Base-by-base conservation (phyloP, 2,113 vertebrate species). In the Xyrauchen texanus region DNA sequence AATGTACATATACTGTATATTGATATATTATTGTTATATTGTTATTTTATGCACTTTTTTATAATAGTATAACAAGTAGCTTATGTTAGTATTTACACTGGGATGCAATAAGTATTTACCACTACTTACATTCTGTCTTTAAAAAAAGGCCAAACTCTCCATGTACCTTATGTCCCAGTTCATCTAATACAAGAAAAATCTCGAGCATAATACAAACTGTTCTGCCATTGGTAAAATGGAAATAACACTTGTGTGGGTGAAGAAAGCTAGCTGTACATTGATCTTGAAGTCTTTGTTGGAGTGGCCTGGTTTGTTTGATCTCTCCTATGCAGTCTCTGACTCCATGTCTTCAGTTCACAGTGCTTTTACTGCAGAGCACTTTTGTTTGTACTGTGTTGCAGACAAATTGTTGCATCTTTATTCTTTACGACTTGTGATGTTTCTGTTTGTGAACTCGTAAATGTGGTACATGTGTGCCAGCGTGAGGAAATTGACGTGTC, bases 291-390 rank as follows among this genome's bases (percentile, higher is more conserved):
- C 70, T 70, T 75, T 77, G 55, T 78, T 66, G 70, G 47, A 61
- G 79, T 76, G 75, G 79, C 73, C 83, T 81, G 82, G 78, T 78
- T 81, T 81, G 75, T 80, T 61, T 83, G 82, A 80, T 83, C 82
- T 83, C 66, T 80, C 61, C 77, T 68, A 67, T 47, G 42, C 68
- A 62, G 55, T 64, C 78, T 49, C 53, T n/a, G 21, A 34, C 13
- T 66, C 21, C 21, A 11, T 47, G 52, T 74, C 65, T 69, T 16
- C 3, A 5, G 47, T 15, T 65, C 51, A 65, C 47, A 66, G 0
- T 9, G 7, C 0, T 65, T 53, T 75, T 7, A 9, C 4, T 21
- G 16, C 60, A 51, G 51, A 62, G 12, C 60, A 51, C 21, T 75
- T 75, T 34, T 75, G 12, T 52, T 73, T 73, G n/a, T 73, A 16